Evolutionary conservation across 2,888 invertebrate species (phyloP), one percentile per base, ranked within the genome.

Genomic region (Chymomyza caudatula): DNA sequence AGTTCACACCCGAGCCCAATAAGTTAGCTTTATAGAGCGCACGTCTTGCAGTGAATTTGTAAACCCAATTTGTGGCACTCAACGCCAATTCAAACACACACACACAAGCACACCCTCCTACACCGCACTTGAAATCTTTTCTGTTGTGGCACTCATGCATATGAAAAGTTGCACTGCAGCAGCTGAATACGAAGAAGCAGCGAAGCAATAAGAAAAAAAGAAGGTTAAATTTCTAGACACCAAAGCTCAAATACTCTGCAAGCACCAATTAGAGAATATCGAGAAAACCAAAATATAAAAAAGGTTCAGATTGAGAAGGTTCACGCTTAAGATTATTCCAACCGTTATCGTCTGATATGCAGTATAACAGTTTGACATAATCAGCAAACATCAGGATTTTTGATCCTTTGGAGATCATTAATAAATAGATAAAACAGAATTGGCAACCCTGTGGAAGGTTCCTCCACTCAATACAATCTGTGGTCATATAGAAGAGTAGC

Each of bases 31-130:
- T 67, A 71, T 71, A 67, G 62, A 62, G 62, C 65, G 67, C 77
- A 71, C 78, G 71, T 73, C 66, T 54, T 60, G 13, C 62, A 56
- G 65, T 55, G 63, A 71, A 76, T 74, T 72, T 68, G 71, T 71
- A 72, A 76, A 68, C 68, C 73, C 81, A 76, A 78, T 82, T 78
- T 74, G 73, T 71, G 68, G 70, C 67, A 65, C 60, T 61, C 53
- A 43, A 23, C 37, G 37, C 29, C 54, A 17, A 55, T 23, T 55
- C 20, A 55, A 37, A 49, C 17, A 59, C 57, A 54, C 51, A 42
- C 52, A 43, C 71, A 29, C 13, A 20, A n/a, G n/a, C n/a, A 42
- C 22, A 4, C 37, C 0, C 49, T 29, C 5, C 65, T 42, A 8
- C 42, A n/a, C 3, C 56, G 20, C 60, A 63, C 61, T 70, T 58